Base-by-base conservation (phyloP, 53 echinoderm and acorn worm genomes). In the Patiria pectinifera region DNA sequence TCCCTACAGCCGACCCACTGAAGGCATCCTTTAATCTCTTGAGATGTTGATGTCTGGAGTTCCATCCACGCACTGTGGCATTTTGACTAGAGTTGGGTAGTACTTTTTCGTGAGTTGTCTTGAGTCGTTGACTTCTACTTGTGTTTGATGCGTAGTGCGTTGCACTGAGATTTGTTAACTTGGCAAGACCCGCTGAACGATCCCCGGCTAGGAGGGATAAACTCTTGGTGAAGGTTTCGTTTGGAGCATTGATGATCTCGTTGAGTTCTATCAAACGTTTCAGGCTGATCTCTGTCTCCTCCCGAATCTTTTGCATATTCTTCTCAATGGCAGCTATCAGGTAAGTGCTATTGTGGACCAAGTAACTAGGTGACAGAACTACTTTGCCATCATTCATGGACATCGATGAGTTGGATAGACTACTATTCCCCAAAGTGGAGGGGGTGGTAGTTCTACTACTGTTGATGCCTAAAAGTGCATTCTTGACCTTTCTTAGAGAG, bases 251-350 rank as follows among this genome's bases (percentile, higher is more conserved):
- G 45, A 97, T 80, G 53, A 96, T 96, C 46, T 92, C 96, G 60
- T 83, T 96, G 22, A 97, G 95, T 58, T 97, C 96, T 2, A 96
- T 79, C 71, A 97, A 69, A 7, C 95, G 93, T 86, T 96, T 94
- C 61, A 97, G 86, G 72, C 96, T 96, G 35, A 96, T 93, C 85
- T 97, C 97, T 60, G 97, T 97, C 89, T 97, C 97, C 87, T 91
- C 85, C 4, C 95, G 91, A 7, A 97, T 97, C 89, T 92, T 94
- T 94, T 97, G 97, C 97, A 97, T 97, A 92, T 97, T 97, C 74
- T 91, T 90, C 91, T 97, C 97, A 2, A 97, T 95, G 78, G 97
- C 97, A 84, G 97, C 97, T 26, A 97, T 92, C 46, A 97, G 93
- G 85, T 93, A 92, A 15, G 96, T 93, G 76, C 96, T 96, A 48